Conservation (phyloP, 2,888 invertebrate genomes). For the Euplagia quadripunctaria region DNA sequence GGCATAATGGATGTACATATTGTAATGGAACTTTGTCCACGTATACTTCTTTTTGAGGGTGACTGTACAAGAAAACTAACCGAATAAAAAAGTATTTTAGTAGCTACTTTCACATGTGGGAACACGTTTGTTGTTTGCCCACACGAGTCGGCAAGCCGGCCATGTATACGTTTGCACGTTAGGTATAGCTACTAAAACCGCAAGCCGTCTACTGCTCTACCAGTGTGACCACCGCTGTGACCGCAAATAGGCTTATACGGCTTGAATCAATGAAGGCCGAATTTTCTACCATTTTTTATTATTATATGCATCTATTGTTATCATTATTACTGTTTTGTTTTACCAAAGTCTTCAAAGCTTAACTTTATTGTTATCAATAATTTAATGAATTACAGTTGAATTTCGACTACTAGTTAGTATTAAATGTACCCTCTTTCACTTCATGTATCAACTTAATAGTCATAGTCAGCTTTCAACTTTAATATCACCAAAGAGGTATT, state of each 20-base stretch:
- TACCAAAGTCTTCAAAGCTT: too few relatives aligned
- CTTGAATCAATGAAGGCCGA: neutral
- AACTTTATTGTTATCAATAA: too few relatives aligned
- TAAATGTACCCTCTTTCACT: neutral
- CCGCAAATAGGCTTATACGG: neutral
- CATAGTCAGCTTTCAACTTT: neutral
- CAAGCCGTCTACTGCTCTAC: neutral
- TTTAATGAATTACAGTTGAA: too few relatives aligned
- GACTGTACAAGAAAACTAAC: neutral
- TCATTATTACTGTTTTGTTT: neutral
- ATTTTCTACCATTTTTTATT: neutral
- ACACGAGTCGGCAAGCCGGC: neutral
- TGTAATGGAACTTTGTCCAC: too few relatives aligned
- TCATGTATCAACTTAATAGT: neutral
- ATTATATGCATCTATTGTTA: neutral
- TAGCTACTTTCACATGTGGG: neutral
- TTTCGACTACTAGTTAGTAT: neutral
- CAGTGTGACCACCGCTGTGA: neutral
- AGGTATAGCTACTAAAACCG: too few relatives aligned
- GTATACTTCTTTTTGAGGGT: too few relatives aligned
- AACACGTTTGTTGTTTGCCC: neutral
- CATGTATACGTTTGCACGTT: neutral
- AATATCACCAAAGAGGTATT: neutral
- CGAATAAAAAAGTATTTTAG: neutral
- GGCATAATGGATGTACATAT: too few relatives aligned